These are phyloP conservation scores for Montipora sp. DNA, from an alignment of 64 coral and sea anemone genomes.

Conservation along the genomic window DNA sequence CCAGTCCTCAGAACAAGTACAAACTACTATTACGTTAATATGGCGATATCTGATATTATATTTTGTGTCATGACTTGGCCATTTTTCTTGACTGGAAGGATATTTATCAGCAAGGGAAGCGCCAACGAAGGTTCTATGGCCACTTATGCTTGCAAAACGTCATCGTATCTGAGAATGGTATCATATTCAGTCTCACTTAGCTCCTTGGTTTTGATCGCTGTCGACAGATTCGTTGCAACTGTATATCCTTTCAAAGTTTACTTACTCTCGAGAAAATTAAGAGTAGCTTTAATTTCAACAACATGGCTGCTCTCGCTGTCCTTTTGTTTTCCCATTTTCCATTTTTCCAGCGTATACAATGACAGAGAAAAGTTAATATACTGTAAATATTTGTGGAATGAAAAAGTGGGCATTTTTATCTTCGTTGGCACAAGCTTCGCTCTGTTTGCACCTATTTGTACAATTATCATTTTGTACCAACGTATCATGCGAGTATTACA, in stretches of 20 bases:
- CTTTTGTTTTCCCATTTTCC: not conserved
- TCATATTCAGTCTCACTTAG: not conserved
- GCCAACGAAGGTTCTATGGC: not conserved
- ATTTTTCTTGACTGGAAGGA: not conserved
- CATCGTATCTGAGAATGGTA: not conserved
- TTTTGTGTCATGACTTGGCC: not conserved
- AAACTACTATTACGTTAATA: conserved; percentile 24
- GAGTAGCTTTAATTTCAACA: not conserved
- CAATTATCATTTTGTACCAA: not conserved
- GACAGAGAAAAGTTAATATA: not conserved
- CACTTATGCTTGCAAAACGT: not conserved
- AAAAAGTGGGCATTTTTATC: not conserved
- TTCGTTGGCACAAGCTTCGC: not conserved
- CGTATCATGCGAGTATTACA: not conserved
- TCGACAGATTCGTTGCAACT: conserved; percentile 9
- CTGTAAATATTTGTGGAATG: not conserved
- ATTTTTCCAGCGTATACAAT: not conserved
- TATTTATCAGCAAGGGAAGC: not conserved
- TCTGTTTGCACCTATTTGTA: not conserved
- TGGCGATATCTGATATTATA: not conserved
- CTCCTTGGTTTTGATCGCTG: not conserved
- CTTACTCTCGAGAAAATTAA: not conserved
- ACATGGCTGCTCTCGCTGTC: not conserved
- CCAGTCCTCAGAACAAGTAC: not conserved
- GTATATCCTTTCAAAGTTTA: not conserved